These are phyloP conservation scores for Tetranychus truncatus DNA, from an alignment of 2,888 invertebrate species.

Conservation along the genomic window DNA sequence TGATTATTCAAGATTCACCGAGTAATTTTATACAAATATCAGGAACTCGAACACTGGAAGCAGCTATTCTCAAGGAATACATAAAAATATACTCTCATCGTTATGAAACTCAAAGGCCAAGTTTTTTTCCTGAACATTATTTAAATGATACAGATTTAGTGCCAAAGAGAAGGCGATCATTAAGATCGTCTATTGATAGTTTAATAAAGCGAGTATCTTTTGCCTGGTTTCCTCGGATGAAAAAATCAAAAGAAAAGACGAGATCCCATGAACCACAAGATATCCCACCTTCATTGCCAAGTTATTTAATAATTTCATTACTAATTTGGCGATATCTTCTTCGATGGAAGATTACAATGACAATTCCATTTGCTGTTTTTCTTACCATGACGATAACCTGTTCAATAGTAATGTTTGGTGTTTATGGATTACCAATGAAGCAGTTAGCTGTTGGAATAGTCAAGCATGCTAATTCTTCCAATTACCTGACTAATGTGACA, in stretches of 20 bases:
- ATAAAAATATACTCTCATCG: background rate
- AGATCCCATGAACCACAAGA: background rate
- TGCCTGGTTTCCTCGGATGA: background rate
- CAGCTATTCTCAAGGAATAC: background rate
- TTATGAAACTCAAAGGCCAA: background rate
- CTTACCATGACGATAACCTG: background rate
- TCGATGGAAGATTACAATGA: background rate
- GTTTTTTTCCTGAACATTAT: background rate
- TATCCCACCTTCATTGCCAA: background rate
- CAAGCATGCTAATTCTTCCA: background rate
- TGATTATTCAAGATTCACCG: background rate
- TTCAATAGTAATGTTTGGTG: background rate
- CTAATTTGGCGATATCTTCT: background rate
- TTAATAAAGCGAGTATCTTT: background rate
- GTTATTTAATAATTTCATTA: background rate
- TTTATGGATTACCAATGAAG: background rate
- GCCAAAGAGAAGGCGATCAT: background rate
- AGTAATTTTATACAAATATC: background rate
- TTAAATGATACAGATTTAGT: background rate
- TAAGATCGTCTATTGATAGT: background rate
- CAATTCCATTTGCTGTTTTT: background rate
- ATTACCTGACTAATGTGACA: background rate
- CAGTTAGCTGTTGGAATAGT: background rate
- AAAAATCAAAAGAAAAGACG: background rate
- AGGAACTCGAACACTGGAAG: background rate